Evolutionary conservation across 2,888 invertebrate genomes (phyloP), one percentile per base, ranked within the genome.

Genomic region (Zygaena filipendulae): DNA sequence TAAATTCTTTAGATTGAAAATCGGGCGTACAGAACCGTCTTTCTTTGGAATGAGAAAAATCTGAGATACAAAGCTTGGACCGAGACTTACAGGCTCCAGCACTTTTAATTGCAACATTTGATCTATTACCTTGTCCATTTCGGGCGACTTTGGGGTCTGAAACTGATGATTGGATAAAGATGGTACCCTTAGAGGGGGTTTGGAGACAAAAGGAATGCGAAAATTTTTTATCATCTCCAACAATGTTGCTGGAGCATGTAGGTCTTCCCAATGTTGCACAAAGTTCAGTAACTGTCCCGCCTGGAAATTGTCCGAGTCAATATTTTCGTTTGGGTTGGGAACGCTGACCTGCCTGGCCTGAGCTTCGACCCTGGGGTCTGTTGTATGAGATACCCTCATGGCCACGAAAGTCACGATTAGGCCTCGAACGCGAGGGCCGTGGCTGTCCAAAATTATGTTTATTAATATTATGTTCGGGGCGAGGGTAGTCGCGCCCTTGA

Each of bases 31-130:
- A 3, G 35, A 30, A 3, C 46, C 42, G 29, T 42, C 44, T 24
- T 32, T 5, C 23, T 47, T 47, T 13, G 30, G 34, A 14, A 40
- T 23, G 8, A 44, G 13, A 22, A 45, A 47, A 28, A 46, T 38
- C 4, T 33, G 35, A 6, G 36, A 41, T 9, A 35, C 13, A 9
- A 33, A 39, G 9, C 39, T 25, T 9, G 39, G 23, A n/a, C 27
- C 19, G 13, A 20, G 4, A 8, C n/a, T 4, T 6, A 6, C 1
- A 7, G 33, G 28, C 25, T 37, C 32, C 10, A 40, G 11, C 3
- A 37, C 26, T 4, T 11, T n/a, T 13, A 27, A 14, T 6, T 25
- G 10, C 12, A 28, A 27, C 13, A 39, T n/a, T 2, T 33, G 11
- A n/a, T 25, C 8, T 14, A 38, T 27, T 2, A 27, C 12, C 12